Evolutionary conservation across 2,113 vertebrate genomes (phyloP), one percentile per base, ranked within the genome.

Genomic region (Tenrec ecaudatus): DNA sequence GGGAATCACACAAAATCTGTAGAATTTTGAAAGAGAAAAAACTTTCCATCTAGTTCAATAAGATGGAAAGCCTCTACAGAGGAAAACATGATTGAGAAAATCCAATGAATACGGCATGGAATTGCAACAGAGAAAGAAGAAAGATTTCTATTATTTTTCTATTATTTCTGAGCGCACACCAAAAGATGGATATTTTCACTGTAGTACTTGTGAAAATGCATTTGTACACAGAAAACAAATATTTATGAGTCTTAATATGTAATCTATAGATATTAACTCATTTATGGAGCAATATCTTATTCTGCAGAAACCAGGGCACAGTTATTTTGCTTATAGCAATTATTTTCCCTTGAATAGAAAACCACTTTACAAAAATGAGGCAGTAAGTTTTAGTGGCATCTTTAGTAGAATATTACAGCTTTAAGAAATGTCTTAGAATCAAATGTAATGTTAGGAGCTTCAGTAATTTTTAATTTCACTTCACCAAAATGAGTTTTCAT

Each of bases 401-500:
- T 92, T 93, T 85, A 96, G 29, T 88, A 57, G 29, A 86, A 33
- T 91, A 75, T 86, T 89, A 89, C 4, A 38, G 86, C 81, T 77
- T 96, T 94, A 69, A 91, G 3, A 92, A 95, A 86, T 87, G 57
- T 89, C 66, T 77, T 43, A 29, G n/a, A 77, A 78, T 89, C 86
- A 94, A 91, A 96, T 94, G 76, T 83, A 93, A 84, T 80, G 36
- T 47, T 69, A 31, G 3, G 0, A 29, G 58, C 33, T 84, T 96
- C 33, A 19, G 77, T 58, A 33, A 69, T 29, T 95, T 96, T 90
- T 96, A 90, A 96, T 95, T 97, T 96, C 22, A 64, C 29, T 68
- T 87, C 23, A 8, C 40, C 0, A 1, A 89, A 96, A 96, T 86
- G 36, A 22, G 60, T 64, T 89, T 96, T 77, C 58, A 43, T 94